Evolutionary conservation across 2,113 vertebrate genomes (phyloP).

Genomic region (Callorhinus ursinus): DNA sequence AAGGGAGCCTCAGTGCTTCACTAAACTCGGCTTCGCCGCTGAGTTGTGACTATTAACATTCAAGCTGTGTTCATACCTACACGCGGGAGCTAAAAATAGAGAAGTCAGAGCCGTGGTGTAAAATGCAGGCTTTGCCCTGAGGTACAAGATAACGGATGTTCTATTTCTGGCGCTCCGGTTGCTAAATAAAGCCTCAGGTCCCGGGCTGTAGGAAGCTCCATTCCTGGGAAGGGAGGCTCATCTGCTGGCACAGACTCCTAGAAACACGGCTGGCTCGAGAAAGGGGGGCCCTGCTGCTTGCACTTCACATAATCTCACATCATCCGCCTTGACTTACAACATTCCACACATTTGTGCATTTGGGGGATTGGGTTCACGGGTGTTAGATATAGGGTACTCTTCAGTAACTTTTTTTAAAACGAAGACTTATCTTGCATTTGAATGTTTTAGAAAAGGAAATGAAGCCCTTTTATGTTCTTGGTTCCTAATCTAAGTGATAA

Average conservation of each 20-base stretch:
- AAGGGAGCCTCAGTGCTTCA: background rate
- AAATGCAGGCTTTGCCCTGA: constrained; percentile 75
- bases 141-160: constrained; percentile 71
- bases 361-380: background rate
- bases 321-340: background rate
- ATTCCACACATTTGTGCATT: background rate
- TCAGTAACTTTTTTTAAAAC: background rate
- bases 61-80: constrained; percentile 73
- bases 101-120: constrained; percentile 66
- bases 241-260: constrained; percentile 24
- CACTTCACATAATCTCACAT: fast-evolving
- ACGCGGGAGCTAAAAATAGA: constrained; percentile 84
- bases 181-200: constrained; percentile 83
- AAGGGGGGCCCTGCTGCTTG: background rate
- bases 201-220: constrained; percentile 65
- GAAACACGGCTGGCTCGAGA: background rate
- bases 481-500: background rate
- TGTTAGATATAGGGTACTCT: too few relatives aligned
- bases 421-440: background rate
- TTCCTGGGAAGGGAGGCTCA: constrained; percentile 41
- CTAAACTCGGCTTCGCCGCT: constrained; percentile 39
- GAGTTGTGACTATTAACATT: constrained; percentile 76
- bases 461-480: background rate
- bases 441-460: background rate
- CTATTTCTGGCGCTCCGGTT: constrained; percentile 84